Base-by-base conservation (phyloP, 2,888 invertebrate species). In the Congeria kusceri region DNA sequence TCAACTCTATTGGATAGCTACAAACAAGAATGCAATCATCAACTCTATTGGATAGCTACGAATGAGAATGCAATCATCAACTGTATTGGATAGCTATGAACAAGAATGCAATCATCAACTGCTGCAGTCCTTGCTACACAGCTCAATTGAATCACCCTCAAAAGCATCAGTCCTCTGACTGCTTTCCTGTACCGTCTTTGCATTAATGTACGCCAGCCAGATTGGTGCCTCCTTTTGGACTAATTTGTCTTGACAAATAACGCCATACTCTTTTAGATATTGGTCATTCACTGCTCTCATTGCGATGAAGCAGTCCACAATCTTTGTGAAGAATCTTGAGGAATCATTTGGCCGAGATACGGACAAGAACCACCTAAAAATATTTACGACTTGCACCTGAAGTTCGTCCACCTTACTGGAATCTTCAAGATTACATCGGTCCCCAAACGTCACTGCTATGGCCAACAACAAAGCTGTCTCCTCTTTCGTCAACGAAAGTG, bases 171-270 rank as follows among this genome's bases (percentile, higher is more conserved):
- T 32, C 23, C 47, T 20, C 3, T 58, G 29, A 20, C 64, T 47
- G 23, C 61, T 65, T 61, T 63, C 73, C 44, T 76, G 66, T 57
- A 83, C 79, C 9, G 78, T 83, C 28, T 79, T 79, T 20, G 79
- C 66, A 58, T 83, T 79, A 47, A 83, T 83, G 47, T 83, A 83
- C 3, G 83, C 83, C 29, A 83, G 56, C 83, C 83, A 83, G 23
- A 83, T 83, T 25, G 83, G 83, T 3, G 83, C 83, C 65, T 83
- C 83, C 44, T 83, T 83, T 66, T 83, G 83, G 0, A 83, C 83
- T 3, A 83, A 68, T 44, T 83, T 83, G 53, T 83, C 83, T 56
- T 83, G 83, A 56, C 83, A 83, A 47, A 83, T 83, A 57, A 80
- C 80, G 23, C 80, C 83, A 64, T 83, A 83, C 53, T 83, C 83